Evolutionary conservation across 2,797 vertebrate genomes (phyloP).

Genomic region (Antrozous pallidus): DNA sequence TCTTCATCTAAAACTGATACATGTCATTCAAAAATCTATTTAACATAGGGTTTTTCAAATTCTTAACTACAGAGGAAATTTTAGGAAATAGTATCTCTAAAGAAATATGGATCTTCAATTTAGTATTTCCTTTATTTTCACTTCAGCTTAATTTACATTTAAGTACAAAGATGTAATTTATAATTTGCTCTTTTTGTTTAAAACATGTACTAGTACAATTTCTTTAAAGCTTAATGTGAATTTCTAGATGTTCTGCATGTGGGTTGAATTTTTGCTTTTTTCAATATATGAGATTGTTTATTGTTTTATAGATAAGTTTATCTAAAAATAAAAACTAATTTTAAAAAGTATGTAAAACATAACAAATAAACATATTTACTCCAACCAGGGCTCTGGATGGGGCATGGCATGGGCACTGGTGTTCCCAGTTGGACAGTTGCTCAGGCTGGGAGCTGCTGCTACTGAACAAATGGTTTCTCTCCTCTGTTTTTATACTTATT

Average conservation of each 20-base stretch:
- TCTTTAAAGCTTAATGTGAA: background rate
- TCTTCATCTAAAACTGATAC: background rate
- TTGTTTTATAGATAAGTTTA: background rate
- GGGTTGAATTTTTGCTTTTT: background rate
- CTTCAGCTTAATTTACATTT: background rate
- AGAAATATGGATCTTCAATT: background rate
- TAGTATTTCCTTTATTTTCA: constrained; percentile 25
- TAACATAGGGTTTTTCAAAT: background rate
- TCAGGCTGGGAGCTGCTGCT: background rate
- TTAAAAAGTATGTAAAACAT: background rate
- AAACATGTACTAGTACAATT: background rate
- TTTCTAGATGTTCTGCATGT: background rate
- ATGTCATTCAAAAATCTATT: background rate
- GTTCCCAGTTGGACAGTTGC: background rate
- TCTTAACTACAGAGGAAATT: background rate
- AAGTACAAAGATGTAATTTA: background rate
- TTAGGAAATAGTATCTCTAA: background rate
- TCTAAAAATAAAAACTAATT: background rate
- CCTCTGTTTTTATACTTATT: background rate
- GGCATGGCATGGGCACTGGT: too few relatives aligned
- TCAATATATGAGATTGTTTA: background rate
- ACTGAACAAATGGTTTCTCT: background rate
- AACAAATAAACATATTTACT: background rate
- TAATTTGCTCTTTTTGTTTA: background rate
- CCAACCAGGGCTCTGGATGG: background rate